phyloP scores from a whole-genome alignment of 2,113 vertebrate species.

The Progne subis region DNA sequence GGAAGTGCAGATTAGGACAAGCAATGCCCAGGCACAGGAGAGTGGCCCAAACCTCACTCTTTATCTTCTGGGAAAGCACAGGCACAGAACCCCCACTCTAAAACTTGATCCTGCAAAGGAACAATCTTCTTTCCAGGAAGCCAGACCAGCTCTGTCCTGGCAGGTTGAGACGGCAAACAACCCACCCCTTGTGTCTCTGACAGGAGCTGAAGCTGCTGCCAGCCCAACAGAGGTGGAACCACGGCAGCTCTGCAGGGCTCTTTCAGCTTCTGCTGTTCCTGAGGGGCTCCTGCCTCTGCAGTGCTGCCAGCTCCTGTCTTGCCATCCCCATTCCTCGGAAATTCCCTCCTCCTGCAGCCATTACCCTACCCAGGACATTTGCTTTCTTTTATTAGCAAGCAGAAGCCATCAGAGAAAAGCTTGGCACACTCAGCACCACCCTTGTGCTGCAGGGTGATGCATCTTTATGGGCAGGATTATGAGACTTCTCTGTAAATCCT shows the following conservation, averaged over 20 bases:
- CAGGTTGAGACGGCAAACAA: background rate
- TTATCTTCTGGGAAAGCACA: background rate
- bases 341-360: background rate
- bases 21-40: background rate
- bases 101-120: background rate
- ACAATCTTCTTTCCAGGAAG: background rate
- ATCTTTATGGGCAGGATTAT: background rate
- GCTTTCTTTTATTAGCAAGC: background rate
- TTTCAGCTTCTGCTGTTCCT: background rate
- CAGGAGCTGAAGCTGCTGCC: background rate
- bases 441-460: background rate
- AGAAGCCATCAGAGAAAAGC: background rate
- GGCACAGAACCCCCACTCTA: background rate
- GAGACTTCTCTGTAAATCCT: background rate
- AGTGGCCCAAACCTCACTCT: background rate
- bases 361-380: background rate
- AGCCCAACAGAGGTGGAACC: background rate
- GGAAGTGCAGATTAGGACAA: background rate
- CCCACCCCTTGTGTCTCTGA: background rate
- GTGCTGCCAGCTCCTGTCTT: background rate
- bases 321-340: background rate
- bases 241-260: background rate
- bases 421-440: background rate
- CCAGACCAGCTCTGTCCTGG: background rate
- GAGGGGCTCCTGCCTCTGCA: background rate